Conservation (phyloP, 2,888 invertebrate genomes). For the Colostygia pectinataria region DNA sequence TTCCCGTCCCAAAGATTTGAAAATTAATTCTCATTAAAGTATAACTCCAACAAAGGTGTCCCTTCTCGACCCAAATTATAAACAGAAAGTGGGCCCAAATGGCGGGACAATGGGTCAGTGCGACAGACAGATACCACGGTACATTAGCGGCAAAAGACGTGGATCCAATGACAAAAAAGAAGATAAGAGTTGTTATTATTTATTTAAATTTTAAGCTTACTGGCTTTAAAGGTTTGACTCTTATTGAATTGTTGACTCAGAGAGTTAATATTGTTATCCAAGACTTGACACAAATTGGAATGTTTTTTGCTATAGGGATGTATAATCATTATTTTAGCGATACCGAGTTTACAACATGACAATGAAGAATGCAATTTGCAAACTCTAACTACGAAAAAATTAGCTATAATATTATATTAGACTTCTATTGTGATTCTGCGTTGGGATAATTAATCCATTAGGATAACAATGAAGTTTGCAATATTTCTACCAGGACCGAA, state of each 20-base stretch:
- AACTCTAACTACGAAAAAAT: too few species aligned
- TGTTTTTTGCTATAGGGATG: too few species aligned
- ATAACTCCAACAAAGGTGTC: constrained; percentile 27
- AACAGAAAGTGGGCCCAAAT: constrained; percentile 33
- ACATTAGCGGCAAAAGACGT: neutral
- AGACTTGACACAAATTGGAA: too few species aligned
- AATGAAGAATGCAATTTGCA: too few species aligned
- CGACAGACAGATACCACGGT: neutral
- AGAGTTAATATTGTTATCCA: too few species aligned
- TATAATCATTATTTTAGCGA: too few species aligned
- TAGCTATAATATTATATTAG: too few species aligned
- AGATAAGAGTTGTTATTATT: neutral
- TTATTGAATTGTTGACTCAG: too few species aligned
- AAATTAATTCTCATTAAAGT: constrained; percentile 20
- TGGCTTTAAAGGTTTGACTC: too few species aligned
- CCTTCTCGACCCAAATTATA: constrained; percentile 35
- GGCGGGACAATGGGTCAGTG: constrained; percentile 21
- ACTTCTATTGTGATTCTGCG: too few species aligned
- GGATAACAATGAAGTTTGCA: constrained; percentile 1
- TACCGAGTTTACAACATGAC: too few species aligned
- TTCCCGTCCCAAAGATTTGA: constrained; percentile 7
- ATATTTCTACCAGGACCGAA: constrained; percentile 18
- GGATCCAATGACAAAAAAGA: neutral
- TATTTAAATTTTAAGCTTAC: neutral
- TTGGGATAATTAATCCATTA: neutral